A percentile compares a stretch with the other conserved stretches of the same genome.
Evolutionary conservation across 2,888 invertebrate genomes (phyloP).

Genomic region (Leptogaster cylindrica): DNA sequence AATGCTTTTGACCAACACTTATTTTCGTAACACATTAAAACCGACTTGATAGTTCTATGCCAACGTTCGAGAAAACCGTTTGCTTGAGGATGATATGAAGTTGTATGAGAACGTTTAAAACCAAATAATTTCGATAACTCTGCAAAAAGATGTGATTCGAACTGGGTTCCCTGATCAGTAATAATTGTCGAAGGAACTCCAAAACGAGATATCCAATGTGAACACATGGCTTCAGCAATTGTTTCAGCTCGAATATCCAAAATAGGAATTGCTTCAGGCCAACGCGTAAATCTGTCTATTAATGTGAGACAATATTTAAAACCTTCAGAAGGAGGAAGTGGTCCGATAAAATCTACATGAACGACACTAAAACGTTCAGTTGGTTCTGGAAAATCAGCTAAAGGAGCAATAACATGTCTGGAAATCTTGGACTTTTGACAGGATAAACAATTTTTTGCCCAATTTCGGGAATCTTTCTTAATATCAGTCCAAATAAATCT

Average conservation of each 20-base stretch:
- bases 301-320: no score
- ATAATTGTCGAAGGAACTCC: conserved; percentile 23
- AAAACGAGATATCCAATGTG: conserved; percentile 25
- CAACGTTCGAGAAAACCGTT: conserved; percentile 59
- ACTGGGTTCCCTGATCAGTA: conserved; percentile 37
- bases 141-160: conserved; percentile 25
- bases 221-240: conserved; percentile 42
- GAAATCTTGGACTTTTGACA: background rate
- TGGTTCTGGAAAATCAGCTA: background rate
- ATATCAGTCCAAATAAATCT: background rate
- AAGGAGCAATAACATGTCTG: background rate
- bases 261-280: conserved; percentile 30
- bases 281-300: conserved; percentile 7
- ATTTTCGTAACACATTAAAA: no score
- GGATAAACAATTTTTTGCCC: background rate
- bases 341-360: background rate
- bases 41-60: no score
- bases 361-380: background rate
- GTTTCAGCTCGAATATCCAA: conserved; percentile 35
- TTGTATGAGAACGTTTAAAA: conserved; percentile 46
- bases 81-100: conserved; percentile 55
- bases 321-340: background rate
- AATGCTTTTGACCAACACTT: conserved; percentile 53
- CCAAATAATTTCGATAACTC: conserved; percentile 12
- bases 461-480: background rate